A percentile compares a stretch with the other conserved stretches of the same genome.
These are phyloP conservation scores for Pyrocoelia pectoralis DNA, from an alignment of 2,888 invertebrate genomes.

Conservation along the genomic window DNA sequence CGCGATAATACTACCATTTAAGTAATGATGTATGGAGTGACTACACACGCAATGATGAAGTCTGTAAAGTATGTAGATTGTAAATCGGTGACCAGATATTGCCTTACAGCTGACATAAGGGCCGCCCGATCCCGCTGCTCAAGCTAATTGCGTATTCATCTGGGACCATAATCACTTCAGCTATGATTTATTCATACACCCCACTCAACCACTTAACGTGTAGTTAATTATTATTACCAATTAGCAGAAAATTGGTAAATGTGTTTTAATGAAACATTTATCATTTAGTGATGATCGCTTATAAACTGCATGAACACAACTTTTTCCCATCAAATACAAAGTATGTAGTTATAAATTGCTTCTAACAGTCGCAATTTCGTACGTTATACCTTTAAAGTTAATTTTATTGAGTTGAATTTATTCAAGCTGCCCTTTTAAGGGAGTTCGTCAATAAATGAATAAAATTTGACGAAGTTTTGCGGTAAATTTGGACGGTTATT, in stretches of 20 bases:
- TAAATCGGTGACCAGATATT: slow-evolving; percentile 29
- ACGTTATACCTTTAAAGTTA: too few relatives aligned
- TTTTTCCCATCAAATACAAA: slow-evolving; percentile 8
- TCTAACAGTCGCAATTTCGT: too few relatives aligned
- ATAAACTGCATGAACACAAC: slow-evolving; percentile 8
- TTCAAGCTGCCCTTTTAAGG: too few relatives aligned
- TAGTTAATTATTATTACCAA: slow-evolving; percentile 20
- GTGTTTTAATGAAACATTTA: slow-evolving; percentile 21
- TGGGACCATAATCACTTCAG: slow-evolving; percentile 21
- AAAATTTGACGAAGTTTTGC: too few relatives aligned
- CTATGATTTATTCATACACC: slow-evolving; percentile 25
- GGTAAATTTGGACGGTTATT: too few relatives aligned
- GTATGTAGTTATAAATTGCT: neutral
- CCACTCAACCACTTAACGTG: neutral
- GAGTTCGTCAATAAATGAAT: too few relatives aligned
- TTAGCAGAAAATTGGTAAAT: slow-evolving; percentile 28
- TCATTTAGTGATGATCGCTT: slow-evolving; percentile 17
- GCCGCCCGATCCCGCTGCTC: slow-evolving; percentile 17
- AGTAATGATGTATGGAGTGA: slow-evolving; percentile 35
- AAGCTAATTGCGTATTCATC: slow-evolving; percentile 29
- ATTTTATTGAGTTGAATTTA: too few relatives aligned
- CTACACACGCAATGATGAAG: slow-evolving; percentile 33
- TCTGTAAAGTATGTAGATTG: slow-evolving; percentile 25
- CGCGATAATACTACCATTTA: slow-evolving; percentile 36
- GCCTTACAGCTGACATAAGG: slow-evolving; percentile 20